phyloP scores from a whole-genome alignment of 1,140 invertebrate genomes.

The Cepaea nemoralis region DNA sequence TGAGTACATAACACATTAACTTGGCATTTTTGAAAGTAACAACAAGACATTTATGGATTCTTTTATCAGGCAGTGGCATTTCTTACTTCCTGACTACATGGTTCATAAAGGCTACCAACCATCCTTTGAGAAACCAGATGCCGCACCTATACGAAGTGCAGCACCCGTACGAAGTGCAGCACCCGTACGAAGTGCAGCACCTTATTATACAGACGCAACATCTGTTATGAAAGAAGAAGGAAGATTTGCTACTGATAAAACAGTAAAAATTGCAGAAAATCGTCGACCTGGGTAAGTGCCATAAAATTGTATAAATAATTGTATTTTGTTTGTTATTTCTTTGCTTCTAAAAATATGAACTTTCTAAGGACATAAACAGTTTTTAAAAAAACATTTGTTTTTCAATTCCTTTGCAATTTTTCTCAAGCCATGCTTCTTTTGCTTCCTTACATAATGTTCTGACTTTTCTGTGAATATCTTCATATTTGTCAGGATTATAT shows the following conservation, averaged over 20 bases:
- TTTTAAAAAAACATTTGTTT: too few relatives aligned
- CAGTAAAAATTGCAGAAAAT: constrained; percentile 59
- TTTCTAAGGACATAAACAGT: too few relatives aligned
- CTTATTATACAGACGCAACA: constrained; percentile 55
- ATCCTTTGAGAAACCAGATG: constrained; percentile 20
- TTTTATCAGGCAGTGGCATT: constrained; percentile 55
- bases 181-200: constrained; percentile 39
- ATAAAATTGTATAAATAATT: constrained; percentile 56
- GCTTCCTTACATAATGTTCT: too few relatives aligned
- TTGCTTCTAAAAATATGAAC: too few relatives aligned
- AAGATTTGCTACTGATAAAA: constrained; percentile 58
- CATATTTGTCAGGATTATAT: too few relatives aligned
- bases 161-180: not conserved
- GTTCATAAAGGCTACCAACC: constrained; percentile 60
- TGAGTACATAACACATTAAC: too few relatives aligned
- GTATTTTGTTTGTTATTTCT: not conserved
- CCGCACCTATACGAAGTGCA: not conserved
- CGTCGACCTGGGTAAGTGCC: constrained; percentile 59
- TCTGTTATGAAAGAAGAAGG: constrained; percentile 60
- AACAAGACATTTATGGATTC: not conserved
- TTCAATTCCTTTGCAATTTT: too few relatives aligned
- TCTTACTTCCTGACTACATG: constrained; percentile 68
- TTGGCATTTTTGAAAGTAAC: too few relatives aligned
- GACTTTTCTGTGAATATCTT: too few relatives aligned
- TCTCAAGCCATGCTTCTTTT: too few relatives aligned